Base-by-base conservation (phyloP, 2,113 vertebrate species). In the Ploceus nigricollis region DNA sequence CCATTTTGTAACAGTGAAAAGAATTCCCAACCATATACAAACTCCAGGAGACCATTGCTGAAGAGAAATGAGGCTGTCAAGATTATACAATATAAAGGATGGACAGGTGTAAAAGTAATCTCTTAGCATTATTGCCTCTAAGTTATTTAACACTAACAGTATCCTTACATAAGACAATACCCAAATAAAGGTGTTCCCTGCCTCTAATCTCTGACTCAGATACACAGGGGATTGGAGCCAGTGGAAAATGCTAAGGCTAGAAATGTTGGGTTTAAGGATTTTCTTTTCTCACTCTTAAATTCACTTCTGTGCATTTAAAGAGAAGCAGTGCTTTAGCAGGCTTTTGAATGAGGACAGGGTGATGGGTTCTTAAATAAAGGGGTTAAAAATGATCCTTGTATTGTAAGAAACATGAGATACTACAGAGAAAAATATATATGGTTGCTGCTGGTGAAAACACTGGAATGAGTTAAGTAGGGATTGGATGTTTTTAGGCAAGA, bases 1-100 rank as follows among this genome's bases (percentile, higher is more conserved):
- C 40, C 39, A 54, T 90, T 96, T 97, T 85, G 66, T 80, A 89
- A 65, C 10, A 39, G 53, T 64, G 71, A 30, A 66, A 92, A 95
- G 82, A 86, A 63, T 15, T 21, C 42, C 33, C 19, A 54, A 22
- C 2, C n/a, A 31, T 65, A 81, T 91, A 90, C 61, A 90, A 93
- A 92, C 73, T 92, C 57, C 61, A 75, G 88, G 51, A 89, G 54
- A 58, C 13, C 11, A 42, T 11, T 30, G 12, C 22, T 79, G 13
- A 84, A 86, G 64, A 88, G 48, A 69, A 75, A 31, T 28, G 13
- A 50, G 9, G 6, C 31, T 87, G 51, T 45, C 78, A 86, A 47
- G 15, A 7, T 60, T 79, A 45, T 27, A 22, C 4, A 23, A 18
- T 45, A 37, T 21, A 64, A n/a, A 81, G 66, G 73, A 85, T 16